phyloP scores from a whole-genome alignment of 2,797 vertebrate genomes.

The Vireo griseus region DNA sequence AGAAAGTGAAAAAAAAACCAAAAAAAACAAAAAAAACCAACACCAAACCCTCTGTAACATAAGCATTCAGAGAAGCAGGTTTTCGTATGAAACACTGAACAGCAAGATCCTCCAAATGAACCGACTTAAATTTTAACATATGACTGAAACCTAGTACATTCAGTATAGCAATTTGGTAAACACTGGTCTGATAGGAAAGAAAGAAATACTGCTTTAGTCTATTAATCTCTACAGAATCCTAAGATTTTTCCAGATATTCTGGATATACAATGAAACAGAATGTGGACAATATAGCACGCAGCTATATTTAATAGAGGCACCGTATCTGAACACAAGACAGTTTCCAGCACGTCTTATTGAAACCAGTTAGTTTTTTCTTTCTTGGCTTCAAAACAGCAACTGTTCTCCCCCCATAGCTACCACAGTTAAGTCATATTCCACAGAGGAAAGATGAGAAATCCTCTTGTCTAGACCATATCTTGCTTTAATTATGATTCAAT shows the following conservation, averaged over 20 bases:
- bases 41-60: not conserved
- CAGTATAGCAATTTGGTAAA: not conserved
- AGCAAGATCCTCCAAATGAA: not conserved
- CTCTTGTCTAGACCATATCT: not conserved
- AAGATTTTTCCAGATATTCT: not conserved
- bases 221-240: not conserved
- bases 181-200: not conserved
- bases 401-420: not conserved
- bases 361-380: not conserved
- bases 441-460: not conserved
- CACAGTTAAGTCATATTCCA: not conserved
- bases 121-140: not conserved
- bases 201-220: not conserved
- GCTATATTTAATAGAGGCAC: not conserved
- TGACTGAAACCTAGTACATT: not conserved
- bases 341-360: not conserved
- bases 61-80: not conserved
- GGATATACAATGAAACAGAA: not conserved
- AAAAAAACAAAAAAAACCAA: fast-evolving
- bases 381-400: not conserved
- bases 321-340: not conserved
- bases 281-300: not conserved
- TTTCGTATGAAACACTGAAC: not conserved
- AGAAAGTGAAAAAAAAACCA: not conserved
- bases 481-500: not conserved